Percentiles rank a stretch among this genome's conserved stretches.
Conservation (phyloP, 2,888 invertebrate genomes). For the Mechanitis messenoides region DNA sequence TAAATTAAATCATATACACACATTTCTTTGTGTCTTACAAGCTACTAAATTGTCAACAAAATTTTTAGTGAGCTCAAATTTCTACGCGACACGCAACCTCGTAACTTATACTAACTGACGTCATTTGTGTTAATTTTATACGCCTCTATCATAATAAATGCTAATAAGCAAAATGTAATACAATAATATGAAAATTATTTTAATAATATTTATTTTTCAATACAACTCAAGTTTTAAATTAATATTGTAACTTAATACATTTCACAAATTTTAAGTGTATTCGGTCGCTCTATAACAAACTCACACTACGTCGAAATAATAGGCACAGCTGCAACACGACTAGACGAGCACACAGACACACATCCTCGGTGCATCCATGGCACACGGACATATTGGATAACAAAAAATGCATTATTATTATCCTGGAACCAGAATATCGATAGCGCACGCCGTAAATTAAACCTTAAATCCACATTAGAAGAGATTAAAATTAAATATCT, state of each 20-base stretch:
- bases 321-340: conserved; percentile 71
- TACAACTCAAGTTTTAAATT: background rate
- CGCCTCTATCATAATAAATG: conserved; percentile 2
- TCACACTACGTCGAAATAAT: conserved; percentile 66
- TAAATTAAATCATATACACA: conserved; percentile 49
- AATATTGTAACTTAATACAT: conserved; percentile 1
- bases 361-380: conserved; percentile 55
- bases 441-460: conserved; percentile 32
- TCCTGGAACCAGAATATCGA: conserved; percentile 54
- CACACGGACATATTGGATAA: conserved; percentile 63
- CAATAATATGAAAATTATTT: too few relatives aligned
- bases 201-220: too few relatives aligned
- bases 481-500: conserved; percentile 25
- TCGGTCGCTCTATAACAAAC: conserved; percentile 40
- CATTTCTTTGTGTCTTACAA: conserved; percentile 41
- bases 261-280: conserved; percentile 33
- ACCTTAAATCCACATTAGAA: conserved; percentile 33
- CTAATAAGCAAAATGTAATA: too few relatives aligned
- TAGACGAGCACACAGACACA: conserved; percentile 48
- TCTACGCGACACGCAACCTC: conserved; percentile 58
- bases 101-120: conserved; percentile 44
- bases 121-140: conserved; percentile 39
- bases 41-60: conserved; percentile 38
- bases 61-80: conserved; percentile 51
- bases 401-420: conserved; percentile 74